Evolutionary conservation across 2,888 invertebrate species (phyloP), one percentile per base, ranked within the genome.

Genomic region (Mythimna impura): DNA sequence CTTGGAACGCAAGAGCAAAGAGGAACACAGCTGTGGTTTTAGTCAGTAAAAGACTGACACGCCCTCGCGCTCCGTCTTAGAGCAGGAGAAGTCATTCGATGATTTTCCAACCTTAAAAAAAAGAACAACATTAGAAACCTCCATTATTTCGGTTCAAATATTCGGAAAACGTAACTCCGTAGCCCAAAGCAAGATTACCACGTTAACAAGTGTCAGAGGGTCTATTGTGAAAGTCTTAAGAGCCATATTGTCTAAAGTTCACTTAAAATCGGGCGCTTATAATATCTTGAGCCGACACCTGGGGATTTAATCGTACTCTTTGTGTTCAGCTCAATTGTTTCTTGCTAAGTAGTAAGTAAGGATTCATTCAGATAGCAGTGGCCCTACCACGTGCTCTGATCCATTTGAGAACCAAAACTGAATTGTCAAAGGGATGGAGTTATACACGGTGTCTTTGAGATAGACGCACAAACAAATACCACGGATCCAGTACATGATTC

Each of bases 221-320:
- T 80, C 91, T 86, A 92, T 93, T 92, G 92, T 93, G 88, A 84
- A 73, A 86, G 87, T 82, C 83, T 86, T 87, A 86, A 85, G 86
- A 81, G 77, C 77, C 85, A 83, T 87, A 93, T 93, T 93, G 93
- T 93, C 90, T 87, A 81, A 84, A 89, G 88, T 88, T 87, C 86
- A 86, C 82, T 87, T 86, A 64, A 86, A 87, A 85, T 78, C 86
- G 82, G 77, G 61, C 78, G 85, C 85, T 88, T 89, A 89, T 89
- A 87, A 89, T 88, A 86, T 88, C 89, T 85, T 81, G 83, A 83
- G 80, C 73, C 81, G 78, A 81, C 89, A 91, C 89, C 91, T 87
- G 86, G 86, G 86, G 86, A 83, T 87, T 89, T 87, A 84, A 87
- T 87, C 83, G 87, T 69, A 57, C 64, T 77, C 83, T 83, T 77